Percentiles rank a stretch among this genome's conserved stretches.
Conservation (phyloP, 2,113 vertebrate species). For the Agelaius tricolor region DNA sequence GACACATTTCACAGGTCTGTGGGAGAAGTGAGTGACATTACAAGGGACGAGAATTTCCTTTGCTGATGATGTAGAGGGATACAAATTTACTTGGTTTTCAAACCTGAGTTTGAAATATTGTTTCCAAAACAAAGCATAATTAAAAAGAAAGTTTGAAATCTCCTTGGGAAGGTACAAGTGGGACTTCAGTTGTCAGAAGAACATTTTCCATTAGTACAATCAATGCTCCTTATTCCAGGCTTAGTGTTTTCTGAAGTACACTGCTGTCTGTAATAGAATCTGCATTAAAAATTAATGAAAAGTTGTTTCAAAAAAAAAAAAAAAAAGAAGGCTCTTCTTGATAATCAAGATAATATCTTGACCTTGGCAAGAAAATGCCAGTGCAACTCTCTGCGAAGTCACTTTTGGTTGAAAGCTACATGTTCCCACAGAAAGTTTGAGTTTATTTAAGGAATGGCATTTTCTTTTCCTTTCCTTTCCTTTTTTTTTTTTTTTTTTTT, state of each 20-base stretch:
- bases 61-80: rapidly evolving
- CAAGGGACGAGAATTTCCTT: neutral
- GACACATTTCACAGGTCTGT: neutral
- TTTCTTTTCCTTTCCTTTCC: neutral
- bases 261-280: neutral
- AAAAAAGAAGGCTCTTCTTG: neutral
- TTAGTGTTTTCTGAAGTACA: neutral
- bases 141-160: neutral
- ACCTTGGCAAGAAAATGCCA: neutral
- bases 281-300: constrained; percentile 57
- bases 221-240: neutral
- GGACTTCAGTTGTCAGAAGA: neutral
- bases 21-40: neutral
- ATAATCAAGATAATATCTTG: neutral
- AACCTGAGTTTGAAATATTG: neutral
- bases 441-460: neutral
- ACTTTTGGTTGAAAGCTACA: neutral
- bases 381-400: neutral
- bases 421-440: neutral
- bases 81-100: neutral
- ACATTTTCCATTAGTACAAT: neutral
- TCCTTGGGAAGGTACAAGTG: neutral
- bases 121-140: neutral
- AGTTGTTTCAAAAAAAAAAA: neutral
- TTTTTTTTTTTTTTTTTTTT: neutral